phyloP scores from a whole-genome alignment of 2,888 invertebrate species.

The Litoditis marina region DNA sequence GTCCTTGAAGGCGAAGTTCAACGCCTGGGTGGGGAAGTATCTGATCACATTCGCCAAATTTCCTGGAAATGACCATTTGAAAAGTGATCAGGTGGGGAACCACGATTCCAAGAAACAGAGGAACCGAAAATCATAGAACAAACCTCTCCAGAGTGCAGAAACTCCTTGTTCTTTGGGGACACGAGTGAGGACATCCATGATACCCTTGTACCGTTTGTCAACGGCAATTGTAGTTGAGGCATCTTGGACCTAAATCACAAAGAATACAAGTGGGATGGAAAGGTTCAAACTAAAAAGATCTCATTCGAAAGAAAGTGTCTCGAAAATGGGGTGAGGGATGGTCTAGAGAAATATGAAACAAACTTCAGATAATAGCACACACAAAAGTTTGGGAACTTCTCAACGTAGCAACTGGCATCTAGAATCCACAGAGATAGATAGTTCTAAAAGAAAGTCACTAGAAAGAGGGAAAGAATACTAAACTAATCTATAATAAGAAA shows the following conservation, averaged over 20 bases:
- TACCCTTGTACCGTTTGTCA: slow-evolving; percentile 51
- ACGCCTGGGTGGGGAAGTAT: slow-evolving; percentile 88
- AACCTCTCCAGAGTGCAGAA: slow-evolving; percentile 7
- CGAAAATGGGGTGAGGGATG: too few relatives aligned
- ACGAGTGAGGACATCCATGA: slow-evolving; percentile 42
- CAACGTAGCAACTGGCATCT: too few relatives aligned
- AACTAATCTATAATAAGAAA: too few relatives aligned
- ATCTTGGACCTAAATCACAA: slow-evolving; percentile 50
- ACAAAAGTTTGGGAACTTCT: too few relatives aligned
- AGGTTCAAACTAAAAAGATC: neutral
- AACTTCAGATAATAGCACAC: too few relatives aligned
- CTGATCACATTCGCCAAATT: slow-evolving; percentile 58
- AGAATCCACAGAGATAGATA: too few relatives aligned
- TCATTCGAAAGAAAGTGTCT: neutral
- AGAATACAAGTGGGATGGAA: too few relatives aligned
- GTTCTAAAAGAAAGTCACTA: slow-evolving; percentile 13
- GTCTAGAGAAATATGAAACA: too few relatives aligned
- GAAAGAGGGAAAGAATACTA: neutral
- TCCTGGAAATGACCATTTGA: too few relatives aligned
- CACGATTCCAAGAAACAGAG: too few relatives aligned
- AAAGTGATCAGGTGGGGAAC: too few relatives aligned
- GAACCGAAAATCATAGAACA: too few relatives aligned
- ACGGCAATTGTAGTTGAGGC: slow-evolving; percentile 38
- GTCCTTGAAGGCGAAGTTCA: slow-evolving; percentile 85
- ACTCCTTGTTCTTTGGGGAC: slow-evolving; percentile 48